Conservation (phyloP, 2,113 vertebrate genomes). For the Coracopsis vasa region DNA sequence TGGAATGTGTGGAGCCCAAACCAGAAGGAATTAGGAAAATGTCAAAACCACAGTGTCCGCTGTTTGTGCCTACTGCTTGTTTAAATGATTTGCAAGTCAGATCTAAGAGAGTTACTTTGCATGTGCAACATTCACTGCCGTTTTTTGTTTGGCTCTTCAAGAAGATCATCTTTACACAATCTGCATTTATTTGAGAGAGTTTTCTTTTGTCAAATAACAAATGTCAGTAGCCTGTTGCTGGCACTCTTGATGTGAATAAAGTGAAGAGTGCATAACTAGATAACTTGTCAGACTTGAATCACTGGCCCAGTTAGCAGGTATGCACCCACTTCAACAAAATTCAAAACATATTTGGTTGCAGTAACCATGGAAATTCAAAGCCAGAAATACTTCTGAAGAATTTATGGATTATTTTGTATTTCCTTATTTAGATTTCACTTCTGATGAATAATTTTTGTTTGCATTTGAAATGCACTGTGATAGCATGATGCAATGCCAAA, state of each 20-base stretch:
- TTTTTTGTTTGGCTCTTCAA: background rate
- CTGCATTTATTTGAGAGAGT: background rate
- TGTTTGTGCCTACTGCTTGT: background rate
- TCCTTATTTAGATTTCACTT: constrained; percentile 14
- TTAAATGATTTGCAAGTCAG: background rate
- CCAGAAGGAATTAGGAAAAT: background rate
- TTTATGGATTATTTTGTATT: constrained; percentile 4
- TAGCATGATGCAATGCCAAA: background rate
- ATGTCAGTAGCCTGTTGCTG: background rate
- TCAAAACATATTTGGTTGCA: background rate
- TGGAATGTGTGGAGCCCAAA: background rate
- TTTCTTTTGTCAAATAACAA: background rate
- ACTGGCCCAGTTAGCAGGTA: background rate
- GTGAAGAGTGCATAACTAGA: background rate
- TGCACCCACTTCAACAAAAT: background rate
- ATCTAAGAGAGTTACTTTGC: background rate
- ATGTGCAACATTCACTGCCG: background rate
- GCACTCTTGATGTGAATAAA: background rate
- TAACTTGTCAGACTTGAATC: background rate
- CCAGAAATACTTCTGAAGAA: background rate
- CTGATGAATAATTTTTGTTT: background rate
- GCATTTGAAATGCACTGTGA: background rate
- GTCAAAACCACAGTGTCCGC: background rate
- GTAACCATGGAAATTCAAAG: constrained; percentile 43
- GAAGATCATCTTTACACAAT: background rate